Conservation (phyloP, 2,888 invertebrate genomes). For the Drosophila nr. medialis region DNA sequence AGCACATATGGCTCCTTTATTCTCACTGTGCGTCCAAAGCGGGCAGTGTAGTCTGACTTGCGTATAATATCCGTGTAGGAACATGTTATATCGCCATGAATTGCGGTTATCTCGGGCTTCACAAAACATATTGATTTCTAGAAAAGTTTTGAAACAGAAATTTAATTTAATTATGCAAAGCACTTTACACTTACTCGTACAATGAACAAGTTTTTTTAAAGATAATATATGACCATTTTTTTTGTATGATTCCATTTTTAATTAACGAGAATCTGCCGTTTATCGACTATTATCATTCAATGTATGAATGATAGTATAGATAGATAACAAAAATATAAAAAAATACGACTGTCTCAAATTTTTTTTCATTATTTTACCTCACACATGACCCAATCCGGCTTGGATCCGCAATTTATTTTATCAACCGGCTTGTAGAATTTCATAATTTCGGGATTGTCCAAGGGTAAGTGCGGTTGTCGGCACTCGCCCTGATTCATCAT, state of each 20-base stretch:
- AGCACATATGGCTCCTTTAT: slow-evolving; percentile 87
- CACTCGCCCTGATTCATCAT: slow-evolving; percentile 86
- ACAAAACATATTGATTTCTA: slow-evolving; percentile 84
- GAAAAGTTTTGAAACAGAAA: neutral
- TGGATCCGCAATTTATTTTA: slow-evolving; percentile 87
- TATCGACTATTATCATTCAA: neutral
- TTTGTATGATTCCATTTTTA: neutral
- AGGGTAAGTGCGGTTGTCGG: slow-evolving; percentile 88
- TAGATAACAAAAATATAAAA: too few species aligned
- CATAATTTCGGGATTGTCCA: slow-evolving; percentile 90
- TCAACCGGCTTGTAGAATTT: slow-evolving; percentile 88
- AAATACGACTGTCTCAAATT: neutral
- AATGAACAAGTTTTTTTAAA: too few species aligned
- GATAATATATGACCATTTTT: neutral
- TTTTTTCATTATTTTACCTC: slow-evolving; percentile 85
- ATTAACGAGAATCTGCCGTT: neutral
- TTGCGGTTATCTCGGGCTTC: slow-evolving; percentile 80
- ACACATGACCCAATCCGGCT: slow-evolving; percentile 90
- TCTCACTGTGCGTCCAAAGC: slow-evolving; percentile 85
- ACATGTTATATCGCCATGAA: slow-evolving; percentile 85
- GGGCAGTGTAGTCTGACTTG: slow-evolving; percentile 87
- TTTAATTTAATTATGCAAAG: neutral
- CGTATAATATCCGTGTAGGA: slow-evolving; percentile 90
- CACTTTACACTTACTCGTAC: neutral
- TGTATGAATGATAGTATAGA: neutral